Evolutionary conservation across 2,888 invertebrate species (phyloP).

Genomic region (Altica lythri): DNA sequence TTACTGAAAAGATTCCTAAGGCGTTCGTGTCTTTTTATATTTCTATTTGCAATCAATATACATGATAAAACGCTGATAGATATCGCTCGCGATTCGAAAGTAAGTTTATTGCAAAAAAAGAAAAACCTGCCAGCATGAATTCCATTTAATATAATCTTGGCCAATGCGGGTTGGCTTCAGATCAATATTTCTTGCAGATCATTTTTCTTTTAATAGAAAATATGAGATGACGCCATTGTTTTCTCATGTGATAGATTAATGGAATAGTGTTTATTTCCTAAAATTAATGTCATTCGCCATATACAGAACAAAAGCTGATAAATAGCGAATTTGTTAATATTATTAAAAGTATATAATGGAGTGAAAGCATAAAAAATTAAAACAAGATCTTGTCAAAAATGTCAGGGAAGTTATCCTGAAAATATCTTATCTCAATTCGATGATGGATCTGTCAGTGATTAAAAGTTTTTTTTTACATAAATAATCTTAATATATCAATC

Average conservation of each 20-base stretch:
- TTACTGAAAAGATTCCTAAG: constrained; percentile 4
- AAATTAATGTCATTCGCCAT: too few species aligned
- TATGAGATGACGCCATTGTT: constrained; percentile 9
- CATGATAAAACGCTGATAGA: constrained; percentile 13
- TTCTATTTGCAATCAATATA: constrained; percentile 10
- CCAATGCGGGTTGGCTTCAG: constrained; percentile 11
- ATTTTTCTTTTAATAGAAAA: constrained; percentile 16
- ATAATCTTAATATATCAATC: too few species aligned
- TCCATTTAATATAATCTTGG: constrained; percentile 19
- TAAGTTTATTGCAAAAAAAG: constrained; percentile 15
- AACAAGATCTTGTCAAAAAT: too few species aligned
- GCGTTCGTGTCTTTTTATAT: constrained; percentile 4
- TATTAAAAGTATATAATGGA: too few species aligned
- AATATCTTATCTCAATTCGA: too few species aligned
- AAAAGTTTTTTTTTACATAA: too few species aligned
- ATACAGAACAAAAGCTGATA: too few species aligned
- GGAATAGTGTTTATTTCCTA: constrained; percentile 8
- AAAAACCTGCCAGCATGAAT: constrained; percentile 18
- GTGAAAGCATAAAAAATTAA: too few species aligned
- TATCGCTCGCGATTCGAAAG: constrained; percentile 12
- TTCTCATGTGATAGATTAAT: background rate
- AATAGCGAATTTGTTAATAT: too few species aligned
- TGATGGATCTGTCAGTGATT: too few species aligned
- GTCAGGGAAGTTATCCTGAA: too few species aligned
- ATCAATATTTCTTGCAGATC: constrained; percentile 15